Evolutionary conservation across 1,140 invertebrate genomes (phyloP), one percentile per base, ranked within the genome.

Genomic region (Ladona fulva): DNA sequence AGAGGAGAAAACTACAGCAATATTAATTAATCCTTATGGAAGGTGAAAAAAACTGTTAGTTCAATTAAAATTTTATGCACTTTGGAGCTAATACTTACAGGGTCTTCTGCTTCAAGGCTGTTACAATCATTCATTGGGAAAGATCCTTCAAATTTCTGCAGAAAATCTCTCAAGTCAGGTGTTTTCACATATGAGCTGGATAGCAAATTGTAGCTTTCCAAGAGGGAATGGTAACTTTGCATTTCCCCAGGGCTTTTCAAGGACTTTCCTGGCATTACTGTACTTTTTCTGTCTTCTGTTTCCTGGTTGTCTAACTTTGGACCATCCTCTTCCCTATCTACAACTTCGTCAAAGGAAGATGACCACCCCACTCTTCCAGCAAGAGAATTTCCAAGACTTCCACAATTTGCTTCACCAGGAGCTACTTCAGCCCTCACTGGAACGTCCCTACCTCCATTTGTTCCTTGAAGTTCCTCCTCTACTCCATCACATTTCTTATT

Each of bases 311-410:
- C 86, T 81, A 83, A 3, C 5, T 66, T 66, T 66, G 3, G 14
- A 19, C n/a, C 52, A 66, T 5, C 12, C 14, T 66, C 52, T 19
- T 66, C 52, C n/a, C 52, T 66, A 22, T 66, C 52, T 3, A 22
- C 52, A 16, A 66, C 86, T 80, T 89, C 89, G 79, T 91, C 90
- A 80, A 88, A 87, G 0, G 85, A 85, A 0, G 87, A 88, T 0
- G 91, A 93, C 92, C 92, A 94, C 1, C 92, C 90, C 12, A 86
- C 85, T 83, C 88, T 87, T 42, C 87, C 87, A 83, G 87, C 85
- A 16, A 93, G 81, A 44, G 90, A 92, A 84, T 93, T 93, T 8
- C 92, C 92, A 76, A 80, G 37, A 84, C 83, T 24, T 19, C 52
- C 52, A 66, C 52, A 66, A 22, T 66, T 66, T 66, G 16, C 52